Base-by-base conservation (phyloP, 2,888 invertebrate species). In the Caradrina clavipalpis region DNA sequence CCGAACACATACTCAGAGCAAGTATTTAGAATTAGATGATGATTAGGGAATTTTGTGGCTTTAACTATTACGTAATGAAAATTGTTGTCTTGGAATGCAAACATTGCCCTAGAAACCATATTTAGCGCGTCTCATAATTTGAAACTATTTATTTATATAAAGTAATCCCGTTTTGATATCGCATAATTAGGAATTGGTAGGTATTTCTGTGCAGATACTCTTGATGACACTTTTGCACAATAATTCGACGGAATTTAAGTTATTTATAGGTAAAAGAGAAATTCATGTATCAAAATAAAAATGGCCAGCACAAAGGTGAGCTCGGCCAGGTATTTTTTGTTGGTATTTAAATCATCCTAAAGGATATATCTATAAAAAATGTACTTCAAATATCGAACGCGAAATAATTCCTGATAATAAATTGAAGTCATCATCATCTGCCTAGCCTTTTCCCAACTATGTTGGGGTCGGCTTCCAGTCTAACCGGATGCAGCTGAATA, bases 201-300 rank as follows among this genome's bases (percentile, higher is more conserved):
- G 17, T 60, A 51, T 60, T 57, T 69, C 56, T 17, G 22, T 13
- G 21, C 11, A 49, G 56, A 53, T 67, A 69, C 53, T 66, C 74
- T 66, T 56, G 56, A 57, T 35, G 65, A 55, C 50, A 50, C 26
- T 65, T 69, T 69, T 35, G 42, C 58, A 53, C 56, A 67, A 57
- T 17, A 55, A 21, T 51, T 73, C 62, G 21, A 69, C 67, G 78
- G 69, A 66, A 82, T 84, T 70, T 59, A 0, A 67, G 58, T 56
- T 54, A 84, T 81, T 81, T 79, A 73, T 76, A 73, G 68, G 51
- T 22, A 55, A 59, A 71, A 79, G 61, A 65, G 64, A 72, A 61
- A 78, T 59, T 7, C 60, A 50, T 7, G 57, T 76, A 56, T 67
- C 49, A 66, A 66, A 72, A 69, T 67, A 75, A 81, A 65, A 60